Percentiles rank a stretch among this genome's conserved stretches.
Conservation (phyloP, 2,113 vertebrate genomes). For the Mus pahari region DNA sequence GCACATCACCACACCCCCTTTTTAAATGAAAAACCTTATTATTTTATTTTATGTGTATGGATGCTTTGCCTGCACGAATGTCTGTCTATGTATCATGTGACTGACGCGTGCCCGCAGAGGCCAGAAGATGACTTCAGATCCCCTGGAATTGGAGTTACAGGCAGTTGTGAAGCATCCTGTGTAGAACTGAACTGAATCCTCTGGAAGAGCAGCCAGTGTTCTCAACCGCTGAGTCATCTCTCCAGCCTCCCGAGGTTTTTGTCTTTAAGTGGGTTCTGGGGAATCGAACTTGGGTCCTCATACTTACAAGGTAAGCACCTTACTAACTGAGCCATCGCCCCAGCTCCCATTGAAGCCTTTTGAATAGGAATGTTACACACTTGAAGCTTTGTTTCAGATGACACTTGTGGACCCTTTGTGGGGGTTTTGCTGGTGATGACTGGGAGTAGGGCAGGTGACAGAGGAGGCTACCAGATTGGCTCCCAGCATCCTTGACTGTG, state of each 20-base stretch:
- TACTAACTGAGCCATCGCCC: not conserved
- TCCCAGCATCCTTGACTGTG: not conserved
- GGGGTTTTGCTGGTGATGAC: not conserved
- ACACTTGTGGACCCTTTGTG: not conserved
- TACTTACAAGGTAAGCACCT: not conserved
- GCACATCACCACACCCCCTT: not conserved
- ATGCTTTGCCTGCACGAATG: not conserved
- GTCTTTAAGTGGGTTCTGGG: not conserved
- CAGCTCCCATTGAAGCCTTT: not conserved
- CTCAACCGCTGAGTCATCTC: not conserved
- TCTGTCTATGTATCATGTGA: not conserved
- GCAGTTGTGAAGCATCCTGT: not conserved
- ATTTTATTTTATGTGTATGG: not conserved
- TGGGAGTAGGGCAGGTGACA: not conserved
- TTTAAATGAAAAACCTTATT: not conserved
- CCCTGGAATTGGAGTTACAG: not conserved
- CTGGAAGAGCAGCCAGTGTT: not conserved
- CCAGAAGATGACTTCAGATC: not conserved
- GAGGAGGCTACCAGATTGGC: fast-evolving
- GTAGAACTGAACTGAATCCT: not conserved
- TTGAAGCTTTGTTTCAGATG: not conserved
- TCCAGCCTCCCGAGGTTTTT: not conserved
- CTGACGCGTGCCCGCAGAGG: not conserved
- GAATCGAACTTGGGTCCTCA: not conserved
- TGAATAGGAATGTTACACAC: not conserved